These are phyloP conservation scores for Spodoptera exigua DNA, from an alignment of 2,888 invertebrate genomes.

Conservation along the genomic window DNA sequence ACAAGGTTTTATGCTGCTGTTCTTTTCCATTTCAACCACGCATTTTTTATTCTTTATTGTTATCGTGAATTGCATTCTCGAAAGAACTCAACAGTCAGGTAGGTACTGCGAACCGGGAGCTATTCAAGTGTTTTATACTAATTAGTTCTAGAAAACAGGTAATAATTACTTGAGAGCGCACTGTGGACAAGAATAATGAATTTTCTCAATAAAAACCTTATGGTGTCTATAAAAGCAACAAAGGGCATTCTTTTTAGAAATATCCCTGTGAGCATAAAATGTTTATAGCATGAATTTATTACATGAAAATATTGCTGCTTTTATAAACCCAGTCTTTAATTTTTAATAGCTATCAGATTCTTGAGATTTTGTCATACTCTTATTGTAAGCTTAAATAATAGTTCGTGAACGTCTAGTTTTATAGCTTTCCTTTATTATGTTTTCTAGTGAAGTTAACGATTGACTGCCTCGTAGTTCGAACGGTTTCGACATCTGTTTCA, in stretches of 20 bases:
- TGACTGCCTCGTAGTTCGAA: too few relatives aligned
- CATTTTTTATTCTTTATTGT: neutral
- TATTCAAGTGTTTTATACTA: neutral
- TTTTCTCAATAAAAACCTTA: conserved; percentile 45
- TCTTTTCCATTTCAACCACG: neutral
- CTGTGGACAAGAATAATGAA: conserved; percentile 18
- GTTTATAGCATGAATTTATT: conserved; percentile 71
- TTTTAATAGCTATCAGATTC: conserved; percentile 40
- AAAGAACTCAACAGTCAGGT: too few relatives aligned
- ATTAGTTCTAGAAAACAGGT: conserved; percentile 2
- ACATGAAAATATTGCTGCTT: conserved; percentile 69
- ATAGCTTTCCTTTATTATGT: too few relatives aligned
- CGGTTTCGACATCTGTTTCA: too few relatives aligned
- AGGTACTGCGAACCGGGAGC: too few relatives aligned
- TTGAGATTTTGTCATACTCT: conserved; percentile 15
- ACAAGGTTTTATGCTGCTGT: conserved; percentile 6
- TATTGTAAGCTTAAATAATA: neutral
- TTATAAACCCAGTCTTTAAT: conserved; percentile 61
- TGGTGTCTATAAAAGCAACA: conserved; percentile 56
- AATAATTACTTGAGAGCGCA: conserved; percentile 19
- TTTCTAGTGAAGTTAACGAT: too few relatives aligned
- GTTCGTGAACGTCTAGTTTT: neutral
- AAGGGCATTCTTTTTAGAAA: conserved; percentile 62
- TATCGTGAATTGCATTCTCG: neutral
- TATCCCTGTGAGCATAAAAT: conserved; percentile 66